These are phyloP conservation scores for Lomographa bimaculata DNA, from an alignment of 2,888 invertebrate species.

Conservation along the genomic window DNA sequence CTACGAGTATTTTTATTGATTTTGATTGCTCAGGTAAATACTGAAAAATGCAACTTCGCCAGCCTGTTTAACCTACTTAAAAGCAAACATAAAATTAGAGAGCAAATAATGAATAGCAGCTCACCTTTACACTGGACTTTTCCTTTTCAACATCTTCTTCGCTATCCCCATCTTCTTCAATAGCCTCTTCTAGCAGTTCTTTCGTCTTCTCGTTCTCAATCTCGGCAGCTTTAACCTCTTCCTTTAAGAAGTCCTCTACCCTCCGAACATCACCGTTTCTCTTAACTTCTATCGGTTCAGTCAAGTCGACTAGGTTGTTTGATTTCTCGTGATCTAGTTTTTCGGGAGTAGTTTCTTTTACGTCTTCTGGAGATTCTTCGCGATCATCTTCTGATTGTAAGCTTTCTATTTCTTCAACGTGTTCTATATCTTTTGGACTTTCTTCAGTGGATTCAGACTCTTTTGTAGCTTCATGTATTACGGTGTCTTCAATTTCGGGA, in stretches of 20 bases:
- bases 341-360: constrained; percentile 26
- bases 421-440: constrained; percentile 16
- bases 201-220: constrained; percentile 54
- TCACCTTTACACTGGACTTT: constrained; percentile 73
- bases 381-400: constrained; percentile 17
- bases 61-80: no score
- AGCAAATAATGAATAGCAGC: no score
- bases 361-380: constrained; percentile 24
- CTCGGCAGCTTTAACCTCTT: constrained; percentile 41
- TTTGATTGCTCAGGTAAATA: no score
- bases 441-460: constrained; percentile 24
- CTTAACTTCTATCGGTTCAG: constrained; percentile 40
- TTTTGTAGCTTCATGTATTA: background rate
- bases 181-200: constrained; percentile 66
- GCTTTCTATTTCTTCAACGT: constrained; percentile 11
- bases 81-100: no score
- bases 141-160: constrained; percentile 50
- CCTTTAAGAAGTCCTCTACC: constrained; percentile 56
- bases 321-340: constrained; percentile 25
- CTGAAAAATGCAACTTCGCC: no score
- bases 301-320: constrained; percentile 41
- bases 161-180: constrained; percentile 47
- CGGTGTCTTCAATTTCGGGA: background rate
- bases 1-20: no score
- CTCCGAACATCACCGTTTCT: constrained; percentile 49